Evolutionary conservation across 37 sponge, comb jelly and placozoan species (phyloP).

Genomic region (Cladorhizidae sp.): DNA sequence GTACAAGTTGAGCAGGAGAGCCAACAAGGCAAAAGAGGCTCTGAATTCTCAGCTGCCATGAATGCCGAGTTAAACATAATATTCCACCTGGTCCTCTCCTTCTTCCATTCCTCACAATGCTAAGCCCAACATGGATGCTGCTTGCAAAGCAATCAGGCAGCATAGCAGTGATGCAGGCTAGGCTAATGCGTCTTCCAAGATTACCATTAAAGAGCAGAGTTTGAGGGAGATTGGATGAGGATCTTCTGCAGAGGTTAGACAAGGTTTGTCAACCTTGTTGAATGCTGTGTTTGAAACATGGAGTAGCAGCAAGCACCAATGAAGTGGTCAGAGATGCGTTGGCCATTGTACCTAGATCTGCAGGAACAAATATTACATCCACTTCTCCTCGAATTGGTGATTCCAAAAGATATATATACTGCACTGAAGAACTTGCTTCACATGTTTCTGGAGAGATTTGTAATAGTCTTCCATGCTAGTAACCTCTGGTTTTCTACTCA

Average conservation of each 20-base stretch:
- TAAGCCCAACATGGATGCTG: neutral
- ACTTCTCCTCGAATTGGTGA: neutral
- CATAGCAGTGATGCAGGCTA: too few relatives aligned
- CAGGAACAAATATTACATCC: neutral
- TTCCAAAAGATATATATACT: neutral
- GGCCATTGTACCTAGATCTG: neutral
- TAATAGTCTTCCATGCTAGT: too few relatives aligned
- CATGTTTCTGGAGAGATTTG: neutral
- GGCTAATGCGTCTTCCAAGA: too few relatives aligned
- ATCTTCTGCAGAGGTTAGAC: neutral
- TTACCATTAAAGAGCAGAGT: too few relatives aligned
- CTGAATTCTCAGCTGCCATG: conserved; percentile 21
- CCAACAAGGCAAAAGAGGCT: neutral
- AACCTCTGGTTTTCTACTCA: neutral
- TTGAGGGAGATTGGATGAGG: neutral
- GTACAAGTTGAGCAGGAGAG: neutral
- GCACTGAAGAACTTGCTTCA: conserved; percentile 18
- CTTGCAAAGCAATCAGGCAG: neutral
- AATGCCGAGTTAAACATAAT: conserved; percentile 33
- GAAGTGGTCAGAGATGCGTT: too few relatives aligned
- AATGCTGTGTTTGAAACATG: conserved; percentile 23
- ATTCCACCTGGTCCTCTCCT: neutral
- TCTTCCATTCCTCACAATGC: neutral
- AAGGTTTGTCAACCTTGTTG: conserved; percentile 16
- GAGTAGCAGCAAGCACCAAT: neutral